Evolutionary conservation across 1,140 invertebrate genomes (phyloP), one percentile per base, ranked within the genome.

Genomic region (Radopholus similis): DNA sequence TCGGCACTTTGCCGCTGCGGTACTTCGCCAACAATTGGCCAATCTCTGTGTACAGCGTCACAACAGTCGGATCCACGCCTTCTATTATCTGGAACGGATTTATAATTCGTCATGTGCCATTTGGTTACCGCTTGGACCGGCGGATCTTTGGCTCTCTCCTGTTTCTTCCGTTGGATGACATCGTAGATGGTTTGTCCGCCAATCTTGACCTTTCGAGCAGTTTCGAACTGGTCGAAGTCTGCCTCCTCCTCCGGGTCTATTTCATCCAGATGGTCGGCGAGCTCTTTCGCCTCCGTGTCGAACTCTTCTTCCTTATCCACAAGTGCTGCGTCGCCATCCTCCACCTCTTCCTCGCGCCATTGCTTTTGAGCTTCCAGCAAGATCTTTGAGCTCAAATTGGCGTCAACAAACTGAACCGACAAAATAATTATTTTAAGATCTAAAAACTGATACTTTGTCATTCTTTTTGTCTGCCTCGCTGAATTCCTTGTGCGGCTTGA

Each of bases 1-100:
- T 97, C 0, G 95, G 95, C 37, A 98, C 84, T 85, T 95, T 95
- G 15, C 95, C 95, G 84, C 90, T 93, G 58, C 95, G 86, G 83
- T 97, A 98, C 74, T 89, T 90, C 37, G 87, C 37, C 47, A 75
- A 47, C 34, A 74, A 26, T 47, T 66, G 26, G 18, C 72, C 72
- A 58, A 97, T 90, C 62, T 91, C 90, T 85, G 91, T 89, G 82
- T 93, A 97, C 88, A 95, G 89, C 53, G 88, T 84, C 77, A 88
- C 87, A 15, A 88, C 83, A 68, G 83, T 63, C 21, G 90, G 90
- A 85, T 93, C 89, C 56, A 95, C 53, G 32, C 72, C 78, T 35
- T 57, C 58, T 26, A 68, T 47, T 65, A 70, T 64, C 51, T 21
- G 13, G 23, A 23, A 21, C 26, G 21, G 26, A 58, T 30, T 64